These are phyloP conservation scores for Limnephilus marmoratus DNA, from an alignment of 2,888 invertebrate species.

Conservation along the genomic window DNA sequence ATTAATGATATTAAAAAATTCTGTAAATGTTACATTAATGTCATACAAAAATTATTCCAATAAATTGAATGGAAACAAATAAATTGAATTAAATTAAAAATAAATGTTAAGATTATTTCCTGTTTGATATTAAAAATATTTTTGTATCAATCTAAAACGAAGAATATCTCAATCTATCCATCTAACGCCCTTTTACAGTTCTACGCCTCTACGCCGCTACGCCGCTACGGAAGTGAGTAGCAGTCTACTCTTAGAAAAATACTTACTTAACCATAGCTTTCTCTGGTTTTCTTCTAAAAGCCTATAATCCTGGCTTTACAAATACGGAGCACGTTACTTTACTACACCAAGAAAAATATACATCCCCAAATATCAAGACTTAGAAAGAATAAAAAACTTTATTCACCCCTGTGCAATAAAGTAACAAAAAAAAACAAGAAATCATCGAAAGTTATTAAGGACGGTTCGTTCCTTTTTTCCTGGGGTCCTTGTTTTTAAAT, in stretches of 20 bases:
- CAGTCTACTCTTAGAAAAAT: background rate
- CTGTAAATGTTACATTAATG: too few relatives aligned
- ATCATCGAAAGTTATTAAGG: background rate
- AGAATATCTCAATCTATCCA: background rate
- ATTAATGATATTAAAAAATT: too few relatives aligned
- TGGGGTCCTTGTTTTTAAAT: background rate
- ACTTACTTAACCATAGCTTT: constrained; percentile 4
- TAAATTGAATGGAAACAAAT: too few relatives aligned
- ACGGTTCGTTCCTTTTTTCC: background rate
- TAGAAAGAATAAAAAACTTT: background rate
- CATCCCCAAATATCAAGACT: background rate
- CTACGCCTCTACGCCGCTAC: background rate
- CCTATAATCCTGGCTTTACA: constrained; percentile 29
- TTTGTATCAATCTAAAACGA: too few relatives aligned
- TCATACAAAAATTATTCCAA: too few relatives aligned
- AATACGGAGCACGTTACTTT: constrained; percentile 5
- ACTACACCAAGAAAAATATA: background rate
- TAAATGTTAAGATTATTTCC: too few relatives aligned
- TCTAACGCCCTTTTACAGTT: background rate
- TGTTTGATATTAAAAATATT: too few relatives aligned
- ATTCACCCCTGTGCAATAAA: background rate
- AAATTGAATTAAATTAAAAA: too few relatives aligned
- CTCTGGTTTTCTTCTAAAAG: background rate
- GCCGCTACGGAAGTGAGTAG: background rate
- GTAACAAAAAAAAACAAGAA: background rate